These are phyloP conservation scores for Cylloceria caligata DNA, from an alignment of 2,888 invertebrate genomes.

Conservation along the genomic window DNA sequence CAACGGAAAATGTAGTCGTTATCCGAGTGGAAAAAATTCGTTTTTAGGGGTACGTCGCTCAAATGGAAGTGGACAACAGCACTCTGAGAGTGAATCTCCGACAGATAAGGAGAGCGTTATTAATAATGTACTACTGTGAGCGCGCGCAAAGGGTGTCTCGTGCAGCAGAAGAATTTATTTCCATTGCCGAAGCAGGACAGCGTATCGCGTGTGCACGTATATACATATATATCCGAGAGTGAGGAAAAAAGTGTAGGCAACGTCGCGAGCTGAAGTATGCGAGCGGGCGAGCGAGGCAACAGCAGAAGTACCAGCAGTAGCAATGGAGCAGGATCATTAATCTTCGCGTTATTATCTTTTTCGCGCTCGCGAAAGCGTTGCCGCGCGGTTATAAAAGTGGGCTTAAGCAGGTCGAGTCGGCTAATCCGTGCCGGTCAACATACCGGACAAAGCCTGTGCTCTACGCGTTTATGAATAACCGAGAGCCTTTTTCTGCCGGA, in stretches of 20 bases:
- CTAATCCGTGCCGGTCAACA: conserved; percentile 75
- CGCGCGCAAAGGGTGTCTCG: conserved; percentile 27
- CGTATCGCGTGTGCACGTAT: conserved; percentile 26
- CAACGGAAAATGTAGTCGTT: conserved; percentile 31
- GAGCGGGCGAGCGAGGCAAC: conserved; percentile 44
- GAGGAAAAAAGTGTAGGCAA: conserved; percentile 19
- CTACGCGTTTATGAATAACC: conserved; percentile 64
- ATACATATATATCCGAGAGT: neutral
- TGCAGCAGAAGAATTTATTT: conserved; percentile 42
- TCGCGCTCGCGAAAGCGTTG: conserved; percentile 61
- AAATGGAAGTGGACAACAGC: conserved; percentile 22
- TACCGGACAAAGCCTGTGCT: conserved; percentile 69
- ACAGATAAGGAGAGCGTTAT: conserved; percentile 46
- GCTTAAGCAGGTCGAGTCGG: conserved; percentile 63
- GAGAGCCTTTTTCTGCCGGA: conserved; percentile 56
- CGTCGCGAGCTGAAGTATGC: conserved; percentile 57
- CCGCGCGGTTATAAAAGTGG: conserved; percentile 64
- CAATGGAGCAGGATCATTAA: conserved; percentile 62
- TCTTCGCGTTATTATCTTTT: conserved; percentile 68
- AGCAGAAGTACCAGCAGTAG: conserved; percentile 31
- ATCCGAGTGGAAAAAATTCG: conserved; percentile 17
- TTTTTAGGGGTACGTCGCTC: conserved; percentile 1
- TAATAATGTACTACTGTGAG: conserved; percentile 59
- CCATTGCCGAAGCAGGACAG: conserved; percentile 26
- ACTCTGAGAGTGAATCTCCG: conserved; percentile 19